These are phyloP conservation scores for Urocolius indicus DNA, from an alignment of 2,113 vertebrate species.

Conservation along the genomic window DNA sequence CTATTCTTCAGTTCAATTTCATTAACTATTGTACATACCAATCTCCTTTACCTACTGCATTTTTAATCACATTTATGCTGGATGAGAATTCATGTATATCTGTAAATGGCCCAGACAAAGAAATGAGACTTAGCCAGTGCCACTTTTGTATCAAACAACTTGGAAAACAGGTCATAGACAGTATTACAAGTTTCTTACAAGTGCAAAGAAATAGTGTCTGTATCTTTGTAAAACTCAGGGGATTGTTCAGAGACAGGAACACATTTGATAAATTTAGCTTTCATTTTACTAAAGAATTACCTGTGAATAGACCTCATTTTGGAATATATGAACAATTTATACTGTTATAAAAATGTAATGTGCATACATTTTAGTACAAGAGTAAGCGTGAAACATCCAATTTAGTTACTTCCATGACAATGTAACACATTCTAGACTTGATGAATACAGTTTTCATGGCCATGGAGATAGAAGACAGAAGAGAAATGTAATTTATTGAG, in stretches of 20 bases:
- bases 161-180: background rate
- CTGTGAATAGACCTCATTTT: background rate
- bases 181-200: background rate
- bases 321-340: constrained; percentile 3
- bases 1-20: constrained; percentile 65
- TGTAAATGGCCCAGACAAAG: constrained; percentile 49
- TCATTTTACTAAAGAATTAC: constrained; percentile 8
- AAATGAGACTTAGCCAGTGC: constrained; percentile 3
- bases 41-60: constrained; percentile 68
- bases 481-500: background rate
- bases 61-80: constrained; percentile 72
- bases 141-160: constrained; percentile 21
- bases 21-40: constrained; percentile 74
- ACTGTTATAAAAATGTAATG: background rate
- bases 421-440: background rate
- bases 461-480: background rate
- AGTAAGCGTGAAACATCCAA: background rate
- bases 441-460: background rate
- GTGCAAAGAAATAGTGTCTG: background rate
- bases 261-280: background rate
- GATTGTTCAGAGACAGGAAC: background rate
- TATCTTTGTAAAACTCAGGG: background rate
- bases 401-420: background rate
- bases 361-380: background rate
- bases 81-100: constrained; percentile 65